Conservation (phyloP, 2,797 vertebrate genomes). For the Erethizon dorsatum region DNA sequence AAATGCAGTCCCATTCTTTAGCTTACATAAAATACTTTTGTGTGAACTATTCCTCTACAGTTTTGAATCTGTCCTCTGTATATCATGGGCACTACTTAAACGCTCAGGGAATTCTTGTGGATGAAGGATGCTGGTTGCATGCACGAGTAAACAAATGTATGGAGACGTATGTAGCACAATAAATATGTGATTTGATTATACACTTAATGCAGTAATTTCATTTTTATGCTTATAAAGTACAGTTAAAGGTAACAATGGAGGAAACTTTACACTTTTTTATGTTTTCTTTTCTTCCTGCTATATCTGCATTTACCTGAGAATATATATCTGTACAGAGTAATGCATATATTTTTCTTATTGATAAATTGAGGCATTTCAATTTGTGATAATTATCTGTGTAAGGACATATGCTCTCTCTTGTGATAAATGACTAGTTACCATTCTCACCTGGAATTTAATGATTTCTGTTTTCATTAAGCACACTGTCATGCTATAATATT, state of each 20-base stretch:
- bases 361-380: background rate
- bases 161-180: background rate
- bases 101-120: background rate
- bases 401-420: background rate
- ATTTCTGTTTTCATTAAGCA: slow-evolving; percentile 62
- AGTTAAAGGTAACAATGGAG: background rate
- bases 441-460: slow-evolving; percentile 53
- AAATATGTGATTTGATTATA: background rate
- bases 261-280: background rate
- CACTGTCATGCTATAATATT: slow-evolving; percentile 20
- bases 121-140: background rate
- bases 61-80: background rate
- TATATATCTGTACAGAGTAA: slow-evolving; percentile 14
- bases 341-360: slow-evolving; percentile 20
- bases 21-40: background rate
- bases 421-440: background rate
- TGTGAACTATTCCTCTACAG: background rate
- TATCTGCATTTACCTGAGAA: background rate
- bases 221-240: background rate
- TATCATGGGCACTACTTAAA: background rate
- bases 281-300: background rate
- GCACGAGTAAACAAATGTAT: background rate
- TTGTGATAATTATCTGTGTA: background rate
- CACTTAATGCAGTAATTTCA: background rate
- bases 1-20: background rate